phyloP scores from a whole-genome alignment of 2,888 invertebrate species.

The Brachylomia viminalis region DNA sequence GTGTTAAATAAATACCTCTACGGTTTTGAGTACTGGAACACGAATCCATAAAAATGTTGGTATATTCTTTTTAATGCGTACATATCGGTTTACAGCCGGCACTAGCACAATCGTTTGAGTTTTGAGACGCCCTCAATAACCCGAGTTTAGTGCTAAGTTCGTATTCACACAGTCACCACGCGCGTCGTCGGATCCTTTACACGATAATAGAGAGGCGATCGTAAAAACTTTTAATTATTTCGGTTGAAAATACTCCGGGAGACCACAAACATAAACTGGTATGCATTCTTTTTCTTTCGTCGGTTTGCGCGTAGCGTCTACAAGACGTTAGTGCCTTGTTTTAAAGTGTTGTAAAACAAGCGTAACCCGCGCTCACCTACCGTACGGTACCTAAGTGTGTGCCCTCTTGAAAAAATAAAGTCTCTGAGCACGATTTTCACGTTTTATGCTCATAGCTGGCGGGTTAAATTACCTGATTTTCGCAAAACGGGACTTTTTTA shows the following conservation, averaged over 20 bases:
- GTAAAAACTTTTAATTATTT: conserved; percentile 90
- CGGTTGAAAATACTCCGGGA: conserved; percentile 80
- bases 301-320: conserved; percentile 73
- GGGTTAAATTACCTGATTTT: conserved; percentile 50
- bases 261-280: conserved; percentile 85
- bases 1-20: conserved; percentile 48
- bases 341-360: conserved; percentile 89
- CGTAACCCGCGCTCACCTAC: conserved; percentile 77
- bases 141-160: conserved; percentile 73
- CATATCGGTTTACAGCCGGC: conserved; percentile 54
- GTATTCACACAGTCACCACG: conserved; percentile 75
- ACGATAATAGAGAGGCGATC: conserved; percentile 79
- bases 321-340: conserved; percentile 87
- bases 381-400: conserved; percentile 71
- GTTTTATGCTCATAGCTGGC: conserved; percentile 69
- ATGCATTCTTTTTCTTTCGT: conserved; percentile 84
- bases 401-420: conserved; percentile 80
- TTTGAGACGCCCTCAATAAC: conserved; percentile 69
- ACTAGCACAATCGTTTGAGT: conserved; percentile 67
- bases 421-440: conserved; percentile 69
- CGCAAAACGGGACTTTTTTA: conserved; percentile 10
- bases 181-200: conserved; percentile 79
- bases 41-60: conserved; percentile 46
- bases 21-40: conserved; percentile 26
- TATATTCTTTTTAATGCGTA: conserved; percentile 61